Base-by-base conservation (phyloP, 1,140 invertebrate species). In the Ceratitis capitata region DNA sequence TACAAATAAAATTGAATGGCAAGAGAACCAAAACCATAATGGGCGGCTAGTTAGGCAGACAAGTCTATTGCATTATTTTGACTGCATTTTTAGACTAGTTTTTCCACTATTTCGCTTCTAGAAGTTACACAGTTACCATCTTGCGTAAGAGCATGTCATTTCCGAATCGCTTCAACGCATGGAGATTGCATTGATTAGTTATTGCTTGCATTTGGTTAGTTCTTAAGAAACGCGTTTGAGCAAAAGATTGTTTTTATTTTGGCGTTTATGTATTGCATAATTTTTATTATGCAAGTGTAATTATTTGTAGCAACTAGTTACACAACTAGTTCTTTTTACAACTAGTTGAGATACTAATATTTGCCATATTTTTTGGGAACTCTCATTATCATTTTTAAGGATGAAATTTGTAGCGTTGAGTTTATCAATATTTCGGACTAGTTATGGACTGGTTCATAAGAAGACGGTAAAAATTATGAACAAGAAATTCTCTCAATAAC, bases 211-310 rank as follows among this genome's bases (percentile, higher is more conserved):
- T 78, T 47, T 45, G 42, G 12, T 19, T 32, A 39, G 69, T 78
- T 78, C 69, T 78, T 78, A 12, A 78, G n/a, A 78, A 78, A 23
- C 69, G n/a, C 23, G 69, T 78, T 78, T 78, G 39, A 19, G 3
- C 14, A 1, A 39, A 23, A 19, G 69, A 10, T 23, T 19, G 58
- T 64, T 26, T 64, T 7, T 10, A 16, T 64, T 2, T 64, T 1
- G 9, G 0, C 26, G 10, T 56, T 0, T 23, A n/a, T 56, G 10
- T 23, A 1, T 56, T 14, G 5, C 51, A 23, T 19, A 23, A 23
- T 7, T n/a, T 56, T 3, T 56, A 23, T 5, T 7, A 23, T 23
- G n/a, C 23, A 7, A n/a, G n/a, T n/a, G n/a, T 23, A 23, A 2
- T 56, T 23, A 7, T n/a, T n/a, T n/a, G 51, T 56, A 23, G n/a